Evolutionary conservation across 2,797 vertebrate genomes (phyloP).

Genomic region (Mus caroli): DNA sequence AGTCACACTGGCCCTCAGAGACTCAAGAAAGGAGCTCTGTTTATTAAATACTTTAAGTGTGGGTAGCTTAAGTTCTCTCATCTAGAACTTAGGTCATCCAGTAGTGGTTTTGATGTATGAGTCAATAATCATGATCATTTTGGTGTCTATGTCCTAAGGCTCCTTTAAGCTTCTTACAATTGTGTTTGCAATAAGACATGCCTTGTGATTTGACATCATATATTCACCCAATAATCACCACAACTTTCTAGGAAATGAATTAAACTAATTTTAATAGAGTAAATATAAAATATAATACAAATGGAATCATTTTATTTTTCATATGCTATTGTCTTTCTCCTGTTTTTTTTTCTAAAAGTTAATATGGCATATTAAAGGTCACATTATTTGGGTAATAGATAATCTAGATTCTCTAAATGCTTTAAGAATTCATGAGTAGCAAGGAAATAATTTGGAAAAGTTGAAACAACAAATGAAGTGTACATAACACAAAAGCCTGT

Average conservation of each 20-base stretch:
- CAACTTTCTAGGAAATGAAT: constrained; percentile 3
- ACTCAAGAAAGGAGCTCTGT: constrained; percentile 61
- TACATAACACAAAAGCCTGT: neutral
- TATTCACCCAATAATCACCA: neutral
- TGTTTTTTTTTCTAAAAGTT: constrained; percentile 45
- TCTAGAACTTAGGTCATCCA: neutral
- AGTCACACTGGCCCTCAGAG: constrained; percentile 37
- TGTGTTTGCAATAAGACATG: constrained; percentile 50
- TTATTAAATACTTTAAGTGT: constrained; percentile 53
- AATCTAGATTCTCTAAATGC: neutral
- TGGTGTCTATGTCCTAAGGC: neutral
- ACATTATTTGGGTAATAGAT: constrained; percentile 10
- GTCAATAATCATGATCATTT: constrained; percentile 44
- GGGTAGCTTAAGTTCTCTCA: constrained; percentile 33
- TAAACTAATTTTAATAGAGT: constrained; percentile 31
- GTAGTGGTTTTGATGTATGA: constrained; percentile 32
- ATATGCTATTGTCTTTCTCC: neutral
- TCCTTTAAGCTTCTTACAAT: constrained; percentile 11
- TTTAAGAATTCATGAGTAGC: neutral
- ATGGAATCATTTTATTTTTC: constrained; percentile 19
- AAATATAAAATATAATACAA: constrained; percentile 28
- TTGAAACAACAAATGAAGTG: neutral
- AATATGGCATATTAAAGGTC: neutral
- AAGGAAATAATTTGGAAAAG: constrained; percentile 27
- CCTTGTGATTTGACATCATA: neutral